phyloP scores from a whole-genome alignment of 1,140 invertebrate genomes.

The Pomacea maculata region DNA sequence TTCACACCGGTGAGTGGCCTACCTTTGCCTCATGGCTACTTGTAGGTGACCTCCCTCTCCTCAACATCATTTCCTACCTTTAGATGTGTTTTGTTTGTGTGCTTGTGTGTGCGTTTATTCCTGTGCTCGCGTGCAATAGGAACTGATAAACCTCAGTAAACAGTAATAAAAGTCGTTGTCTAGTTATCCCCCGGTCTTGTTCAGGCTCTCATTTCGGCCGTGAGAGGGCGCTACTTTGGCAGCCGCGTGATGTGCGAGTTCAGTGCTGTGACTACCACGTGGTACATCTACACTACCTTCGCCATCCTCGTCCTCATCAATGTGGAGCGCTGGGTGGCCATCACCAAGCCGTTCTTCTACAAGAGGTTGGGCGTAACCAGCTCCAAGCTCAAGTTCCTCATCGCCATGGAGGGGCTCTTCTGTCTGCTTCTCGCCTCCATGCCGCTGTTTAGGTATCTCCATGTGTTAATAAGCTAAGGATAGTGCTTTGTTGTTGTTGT shows the following conservation, averaged over 20 bases:
- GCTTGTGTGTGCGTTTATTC: too few relatives aligned
- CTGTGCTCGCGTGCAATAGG: too few relatives aligned
- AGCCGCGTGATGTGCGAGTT: conserved; percentile 21
- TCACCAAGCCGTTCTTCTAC: conserved; percentile 28
- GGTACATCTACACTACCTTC: conserved; percentile 35
- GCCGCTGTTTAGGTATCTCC: conserved; percentile 15
- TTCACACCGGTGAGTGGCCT: conserved; percentile 17
- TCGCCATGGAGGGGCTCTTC: conserved; percentile 15
- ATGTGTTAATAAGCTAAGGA: neutral
- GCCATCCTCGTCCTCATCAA: conserved; percentile 30
- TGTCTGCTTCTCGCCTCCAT: conserved; percentile 25
- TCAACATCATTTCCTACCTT: too few relatives aligned
- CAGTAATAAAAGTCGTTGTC: neutral
- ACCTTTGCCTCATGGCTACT: neutral
- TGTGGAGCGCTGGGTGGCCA: conserved; percentile 26
- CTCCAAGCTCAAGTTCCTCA: conserved; percentile 18
- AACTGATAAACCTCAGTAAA: too few relatives aligned
- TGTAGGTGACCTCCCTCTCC: too few relatives aligned
- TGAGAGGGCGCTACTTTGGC: conserved; percentile 16
- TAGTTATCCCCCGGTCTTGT: neutral
- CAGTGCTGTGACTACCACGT: conserved; percentile 21
- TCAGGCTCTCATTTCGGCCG: conserved; percentile 18
- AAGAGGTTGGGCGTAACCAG: conserved; percentile 19
- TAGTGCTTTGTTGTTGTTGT: too few relatives aligned
- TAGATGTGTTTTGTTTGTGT: too few relatives aligned